Conservation (phyloP, 2,888 invertebrate genomes). For the Ectemnius lituratus region DNA sequence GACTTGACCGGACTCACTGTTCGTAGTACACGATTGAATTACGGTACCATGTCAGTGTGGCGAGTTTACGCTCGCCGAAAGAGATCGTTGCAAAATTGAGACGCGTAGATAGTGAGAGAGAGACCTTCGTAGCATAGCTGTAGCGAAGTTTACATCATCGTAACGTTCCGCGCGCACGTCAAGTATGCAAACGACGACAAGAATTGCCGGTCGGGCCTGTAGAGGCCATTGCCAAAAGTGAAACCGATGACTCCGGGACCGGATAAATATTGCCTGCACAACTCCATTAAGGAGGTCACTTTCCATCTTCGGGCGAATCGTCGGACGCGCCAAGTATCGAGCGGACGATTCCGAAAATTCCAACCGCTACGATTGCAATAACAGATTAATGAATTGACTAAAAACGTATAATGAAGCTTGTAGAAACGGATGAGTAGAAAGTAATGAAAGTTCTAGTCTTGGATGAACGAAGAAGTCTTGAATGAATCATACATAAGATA, state of each 20-base stretch:
- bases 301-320: slow-evolving; percentile 61
- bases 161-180: slow-evolving; percentile 33
- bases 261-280: slow-evolving; percentile 61
- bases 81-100: slow-evolving; percentile 1
- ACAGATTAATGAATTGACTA: no score
- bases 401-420: no score
- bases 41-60: not conserved
- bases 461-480: no score
- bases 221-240: slow-evolving; percentile 78
- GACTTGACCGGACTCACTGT: not conserved
- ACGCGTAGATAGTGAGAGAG: not conserved
- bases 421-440: no score
- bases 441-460: no score
- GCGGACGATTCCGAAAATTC: slow-evolving; percentile 27
- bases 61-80: not conserved
- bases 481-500: no score
- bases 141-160: slow-evolving; percentile 18
- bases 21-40: no score
- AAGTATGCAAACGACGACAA: slow-evolving; percentile 52
- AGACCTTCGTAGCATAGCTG: not conserved
- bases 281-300: slow-evolving; percentile 67
- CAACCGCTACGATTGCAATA: slow-evolving; percentile 6
- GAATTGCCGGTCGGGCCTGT: slow-evolving; percentile 55
- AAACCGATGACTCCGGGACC: slow-evolving; percentile 67
- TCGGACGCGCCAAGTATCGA: slow-evolving; percentile 29